Base-by-base conservation (phyloP, 92 coral and sea anemone genomes). In the Phymanthus crucifer region DNA sequence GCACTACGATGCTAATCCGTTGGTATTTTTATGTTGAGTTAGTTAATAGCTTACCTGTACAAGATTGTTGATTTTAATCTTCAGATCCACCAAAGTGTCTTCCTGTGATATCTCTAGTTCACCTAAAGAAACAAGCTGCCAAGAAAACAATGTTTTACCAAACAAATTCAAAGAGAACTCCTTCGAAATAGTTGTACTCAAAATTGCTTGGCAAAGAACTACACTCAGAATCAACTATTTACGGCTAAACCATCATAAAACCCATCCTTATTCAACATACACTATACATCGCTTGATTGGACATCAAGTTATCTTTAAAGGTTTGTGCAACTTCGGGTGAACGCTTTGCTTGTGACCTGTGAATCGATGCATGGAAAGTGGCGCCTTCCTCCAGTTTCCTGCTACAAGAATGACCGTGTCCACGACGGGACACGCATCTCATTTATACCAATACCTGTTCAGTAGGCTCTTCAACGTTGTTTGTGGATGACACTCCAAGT, bases 101-200 rank as follows among this genome's bases (percentile, higher is more conserved):
- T 92, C 93, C 54, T 86, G 80, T 29, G 91, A 87, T 38, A 92
- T 87, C 77, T 92, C 97, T 3, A 92, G 70, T 46, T 92, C 93
- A 16, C 80, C 93, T 3, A 89, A 27, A 1, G 40, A 18, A 43
- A 52, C 74, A 80, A 80, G 32, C 76, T 80, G 54, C 34, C 57
- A 29, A 32, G 56, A 40, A 40, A 72, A 18, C 31, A 61, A 23
- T 61, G 33, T 3, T 17, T 61, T 31, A 17, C 26, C 6, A 6
- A 23, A 23, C 6, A 61, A n/a, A n/a, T n/a, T n/a, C n/a, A n/a
- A n/a, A n/a, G n/a, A n/a, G n/a, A n/a, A n/a, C n/a, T n/a, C n/a
- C n/a, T n/a, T n/a, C n/a, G n/a, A n/a, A n/a, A n/a, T n/a, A n/a
- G n/a, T n/a, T n/a, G n/a, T n/a, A n/a, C n/a, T n/a, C n/a, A n/a